Conservation (phyloP, 2,113 vertebrate species). For the Vidua chalybeata region DNA sequence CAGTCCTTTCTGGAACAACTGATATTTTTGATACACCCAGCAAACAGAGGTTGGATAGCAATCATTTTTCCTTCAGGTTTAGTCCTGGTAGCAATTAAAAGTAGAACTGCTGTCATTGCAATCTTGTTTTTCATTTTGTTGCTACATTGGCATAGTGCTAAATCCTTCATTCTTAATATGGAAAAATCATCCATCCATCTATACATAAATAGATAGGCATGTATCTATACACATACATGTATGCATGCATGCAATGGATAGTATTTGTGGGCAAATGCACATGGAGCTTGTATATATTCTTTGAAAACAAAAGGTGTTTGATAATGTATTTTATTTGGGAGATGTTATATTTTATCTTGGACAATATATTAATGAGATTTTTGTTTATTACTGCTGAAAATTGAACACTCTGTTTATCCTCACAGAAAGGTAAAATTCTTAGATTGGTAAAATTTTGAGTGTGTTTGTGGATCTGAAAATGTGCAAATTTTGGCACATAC, state of each 20-base stretch:
- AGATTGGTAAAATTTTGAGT: background rate
- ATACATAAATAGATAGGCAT: rapidly evolving
- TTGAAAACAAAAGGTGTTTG: background rate
- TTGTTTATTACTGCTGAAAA: background rate
- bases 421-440: background rate
- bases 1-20: background rate
- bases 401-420: background rate
- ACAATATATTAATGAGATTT: background rate
- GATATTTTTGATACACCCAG: background rate
- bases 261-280: background rate
- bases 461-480: background rate
- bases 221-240: rapidly evolving
- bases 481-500: background rate
- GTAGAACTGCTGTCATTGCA: too few relatives aligned
- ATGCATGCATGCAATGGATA: too few relatives aligned
- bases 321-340: background rate
- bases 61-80: background rate
- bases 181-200: background rate
- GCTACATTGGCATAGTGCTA: background rate
- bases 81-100: background rate
- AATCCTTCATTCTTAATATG: background rate
- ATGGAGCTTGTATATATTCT: background rate
- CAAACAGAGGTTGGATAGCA: background rate
- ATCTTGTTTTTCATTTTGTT: background rate
- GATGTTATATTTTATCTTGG: background rate